phyloP scores from a whole-genome alignment of 2,888 invertebrate species.

The Biston stratarius region DNA sequence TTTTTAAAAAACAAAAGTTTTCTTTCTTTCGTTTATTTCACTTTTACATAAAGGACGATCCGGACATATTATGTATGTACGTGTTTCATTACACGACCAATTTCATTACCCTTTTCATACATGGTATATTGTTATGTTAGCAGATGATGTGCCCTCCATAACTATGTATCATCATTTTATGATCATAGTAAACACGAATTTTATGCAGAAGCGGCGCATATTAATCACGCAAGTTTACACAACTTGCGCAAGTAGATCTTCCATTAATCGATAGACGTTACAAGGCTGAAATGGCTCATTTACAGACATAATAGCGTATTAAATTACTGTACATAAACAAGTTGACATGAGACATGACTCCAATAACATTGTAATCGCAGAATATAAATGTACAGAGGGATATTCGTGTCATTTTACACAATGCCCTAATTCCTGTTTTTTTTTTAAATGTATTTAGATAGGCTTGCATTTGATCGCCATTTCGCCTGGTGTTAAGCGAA shows the following conservation, averaged over 20 bases:
- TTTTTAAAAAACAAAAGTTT: no score
- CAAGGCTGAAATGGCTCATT: conserved; percentile 29
- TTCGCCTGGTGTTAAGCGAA: no score
- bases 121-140: no score
- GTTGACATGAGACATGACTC: conserved; percentile 35
- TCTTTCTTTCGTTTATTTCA: no score
- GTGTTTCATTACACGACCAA: no score
- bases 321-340: conserved; percentile 33
- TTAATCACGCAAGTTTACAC: conserved; percentile 17
- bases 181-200: conserved; percentile 4
- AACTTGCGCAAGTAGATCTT: conserved; percentile 12
- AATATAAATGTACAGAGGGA: not conserved
- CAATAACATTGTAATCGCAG: conserved; percentile 31
- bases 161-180: not conserved
- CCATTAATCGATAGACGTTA: conserved; percentile 31
- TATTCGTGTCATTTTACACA: not conserved
- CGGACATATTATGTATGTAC: no score
- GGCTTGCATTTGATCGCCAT: no score
- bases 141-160: not conserved
- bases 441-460: no score
- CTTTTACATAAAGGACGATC: no score
- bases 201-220: conserved; percentile 5
- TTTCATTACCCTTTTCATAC: no score
- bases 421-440: no score
- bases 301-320: conserved; percentile 31